phyloP scores from a whole-genome alignment of 2,888 invertebrate genomes.

The Amiota minor region DNA sequence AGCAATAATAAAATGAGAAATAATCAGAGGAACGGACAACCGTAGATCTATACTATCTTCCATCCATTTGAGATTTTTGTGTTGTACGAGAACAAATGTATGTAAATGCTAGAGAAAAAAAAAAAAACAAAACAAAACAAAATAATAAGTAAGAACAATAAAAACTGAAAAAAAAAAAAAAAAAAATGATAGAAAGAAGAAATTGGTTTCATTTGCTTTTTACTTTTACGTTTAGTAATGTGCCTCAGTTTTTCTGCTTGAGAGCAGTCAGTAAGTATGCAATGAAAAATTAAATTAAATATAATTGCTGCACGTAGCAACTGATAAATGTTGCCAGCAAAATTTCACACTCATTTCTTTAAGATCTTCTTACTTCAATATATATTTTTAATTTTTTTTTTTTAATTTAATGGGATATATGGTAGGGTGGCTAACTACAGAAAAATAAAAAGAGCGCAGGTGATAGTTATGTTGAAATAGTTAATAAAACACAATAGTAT shows the following conservation, averaged over 20 bases:
- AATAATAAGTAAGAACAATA: too few species aligned
- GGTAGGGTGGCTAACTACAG: too few species aligned
- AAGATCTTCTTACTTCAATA: too few species aligned
- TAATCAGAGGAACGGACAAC: neutral
- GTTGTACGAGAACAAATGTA: neutral
- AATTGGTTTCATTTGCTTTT: constrained; percentile 14
- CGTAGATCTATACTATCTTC: neutral
- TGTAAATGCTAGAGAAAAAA: neutral
- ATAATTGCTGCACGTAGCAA: neutral
- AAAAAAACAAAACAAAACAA: neutral
- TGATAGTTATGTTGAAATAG: too few species aligned
- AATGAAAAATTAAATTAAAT: neutral
- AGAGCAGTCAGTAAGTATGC: neutral
- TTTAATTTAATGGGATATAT: too few species aligned
- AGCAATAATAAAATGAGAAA: neutral
- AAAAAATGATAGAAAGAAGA: neutral
- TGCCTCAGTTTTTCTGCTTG: neutral
- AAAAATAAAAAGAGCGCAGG: too few species aligned
- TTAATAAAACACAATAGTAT: too few species aligned
- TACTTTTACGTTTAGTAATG: neutral
- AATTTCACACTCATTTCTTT: too few species aligned
- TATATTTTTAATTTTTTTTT: too few species aligned
- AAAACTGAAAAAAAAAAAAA: too few species aligned
- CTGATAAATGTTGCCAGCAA: too few species aligned
- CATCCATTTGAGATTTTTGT: constrained; percentile 22